A percentile compares a stretch with the other conserved stretches of the same genome.
phyloP scores from a whole-genome alignment of 2,113 vertebrate species.

The Meriones unguiculatus region DNA sequence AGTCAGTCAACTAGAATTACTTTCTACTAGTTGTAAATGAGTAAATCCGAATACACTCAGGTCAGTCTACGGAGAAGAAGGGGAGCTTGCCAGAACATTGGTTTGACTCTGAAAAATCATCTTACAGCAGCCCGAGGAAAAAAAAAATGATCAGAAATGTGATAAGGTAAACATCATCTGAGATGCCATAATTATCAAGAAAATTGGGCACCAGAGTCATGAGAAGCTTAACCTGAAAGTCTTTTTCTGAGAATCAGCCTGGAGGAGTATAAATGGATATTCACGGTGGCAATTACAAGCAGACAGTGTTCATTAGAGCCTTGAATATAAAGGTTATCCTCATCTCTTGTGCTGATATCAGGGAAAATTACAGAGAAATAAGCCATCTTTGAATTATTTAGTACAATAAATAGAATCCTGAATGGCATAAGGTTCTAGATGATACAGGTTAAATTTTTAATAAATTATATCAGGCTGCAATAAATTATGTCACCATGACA shows the following conservation, averaged over 20 bases:
- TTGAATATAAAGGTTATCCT: conserved; percentile 51
- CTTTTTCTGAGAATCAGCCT: not conserved
- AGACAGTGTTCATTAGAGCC: not conserved
- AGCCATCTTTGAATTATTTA: conserved; percentile 45
- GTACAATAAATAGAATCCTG: conserved; percentile 34
- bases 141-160: not conserved
- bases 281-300: not conserved
- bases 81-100: not conserved
- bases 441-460: conserved; percentile 46
- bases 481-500: conserved; percentile 41
- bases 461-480: conserved; percentile 7
- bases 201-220: not conserved
- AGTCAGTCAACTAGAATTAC: not conserved
- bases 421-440: conserved; percentile 9
- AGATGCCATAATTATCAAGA: not conserved
- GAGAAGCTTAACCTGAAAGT: conserved; percentile 4
- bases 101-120: not conserved
- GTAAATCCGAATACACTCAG: not conserved
- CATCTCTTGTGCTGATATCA: conserved; percentile 20
- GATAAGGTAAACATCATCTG: not conserved
- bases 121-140: not conserved
- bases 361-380: conserved; percentile 45
- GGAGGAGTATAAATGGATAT: not conserved
- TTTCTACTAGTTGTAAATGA: not conserved
- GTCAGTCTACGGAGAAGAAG: not conserved